phyloP scores from a whole-genome alignment of 2,113 vertebrate genomes.

The Bubo scandiacus region DNA sequence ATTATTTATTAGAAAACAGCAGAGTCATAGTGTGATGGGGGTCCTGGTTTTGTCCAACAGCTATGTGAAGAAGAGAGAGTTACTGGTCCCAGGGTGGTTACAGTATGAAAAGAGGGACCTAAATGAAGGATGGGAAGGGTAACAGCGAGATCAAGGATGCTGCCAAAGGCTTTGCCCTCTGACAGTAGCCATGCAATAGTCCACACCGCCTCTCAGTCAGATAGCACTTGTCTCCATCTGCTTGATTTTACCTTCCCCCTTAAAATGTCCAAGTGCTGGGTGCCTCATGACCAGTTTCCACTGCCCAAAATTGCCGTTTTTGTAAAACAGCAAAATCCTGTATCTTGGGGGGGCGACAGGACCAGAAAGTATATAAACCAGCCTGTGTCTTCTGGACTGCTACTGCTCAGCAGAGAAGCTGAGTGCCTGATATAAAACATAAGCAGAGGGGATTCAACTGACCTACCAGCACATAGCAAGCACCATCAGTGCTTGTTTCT shows the following conservation, averaged over 20 bases:
- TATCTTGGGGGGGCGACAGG: accelerated
- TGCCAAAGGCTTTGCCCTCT: constrained; percentile 18
- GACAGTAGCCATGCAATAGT: not conserved
- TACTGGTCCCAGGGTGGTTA: not conserved
- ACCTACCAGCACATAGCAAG: too few relatives aligned
- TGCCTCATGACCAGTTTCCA: not conserved
- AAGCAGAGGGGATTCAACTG: not conserved
- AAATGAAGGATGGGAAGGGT: not conserved
- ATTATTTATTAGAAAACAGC: constrained; percentile 11
- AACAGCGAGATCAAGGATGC: not conserved
- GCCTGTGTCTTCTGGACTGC: not conserved
- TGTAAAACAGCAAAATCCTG: not conserved
- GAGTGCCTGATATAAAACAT: not conserved
- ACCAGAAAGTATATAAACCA: not conserved
- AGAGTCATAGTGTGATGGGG: not conserved
- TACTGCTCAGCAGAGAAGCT: not conserved
- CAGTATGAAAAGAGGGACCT: not conserved
- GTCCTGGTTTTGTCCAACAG: not conserved
- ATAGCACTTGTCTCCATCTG: not conserved
- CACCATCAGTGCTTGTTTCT: not conserved
- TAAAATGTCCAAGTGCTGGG: accelerated
- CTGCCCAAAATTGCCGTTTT: not conserved
- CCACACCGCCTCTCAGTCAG: not conserved
- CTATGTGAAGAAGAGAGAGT: not conserved
- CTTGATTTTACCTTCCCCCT: not conserved